These are phyloP conservation scores for Anorthoa munda DNA, from an alignment of 2,888 invertebrate species.

Conservation along the genomic window DNA sequence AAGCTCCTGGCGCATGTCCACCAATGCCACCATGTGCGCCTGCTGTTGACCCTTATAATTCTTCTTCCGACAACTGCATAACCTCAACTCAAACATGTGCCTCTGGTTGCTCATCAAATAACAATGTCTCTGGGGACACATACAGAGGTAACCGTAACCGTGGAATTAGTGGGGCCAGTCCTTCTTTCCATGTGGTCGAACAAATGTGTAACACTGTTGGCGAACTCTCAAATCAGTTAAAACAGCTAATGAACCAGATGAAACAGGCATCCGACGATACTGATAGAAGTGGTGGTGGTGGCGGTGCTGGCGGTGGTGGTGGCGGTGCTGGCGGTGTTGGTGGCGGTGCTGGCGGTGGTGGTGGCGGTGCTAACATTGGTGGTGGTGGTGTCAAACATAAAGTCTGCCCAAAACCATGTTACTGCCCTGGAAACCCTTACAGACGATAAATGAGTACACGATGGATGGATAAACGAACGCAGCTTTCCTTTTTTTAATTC, in stretches of 20 bases:
- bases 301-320: background rate
- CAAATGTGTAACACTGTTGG: constrained; percentile 77
- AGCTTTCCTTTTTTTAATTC: background rate
- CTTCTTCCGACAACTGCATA: constrained; percentile 45
- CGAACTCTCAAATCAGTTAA: constrained; percentile 71
- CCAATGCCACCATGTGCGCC: constrained; percentile 25
- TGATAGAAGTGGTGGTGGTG: too few species aligned
- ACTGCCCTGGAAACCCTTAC: constrained; percentile 76
- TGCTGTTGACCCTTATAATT: background rate
- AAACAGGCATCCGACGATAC: constrained; percentile 45
- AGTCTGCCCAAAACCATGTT: constrained; percentile 75
- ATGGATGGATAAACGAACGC: constrained; percentile 14
- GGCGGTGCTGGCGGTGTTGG: background rate
- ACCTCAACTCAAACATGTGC: constrained; percentile 6
- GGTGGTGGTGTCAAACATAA: background rate
- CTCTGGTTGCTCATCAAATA: constrained; percentile 63
- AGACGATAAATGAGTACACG: too few species aligned
- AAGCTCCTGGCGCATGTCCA: rapidly evolving
- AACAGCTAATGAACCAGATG: constrained; percentile 72
- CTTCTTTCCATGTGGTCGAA: constrained; percentile 66
- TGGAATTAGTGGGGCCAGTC: background rate
- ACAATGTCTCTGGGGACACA: constrained; percentile 69
- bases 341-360: too few species aligned
- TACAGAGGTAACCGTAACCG: constrained; percentile 18
- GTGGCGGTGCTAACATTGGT: background rate